Base-by-base conservation (phyloP, 2,888 invertebrate genomes). In the Emmelina monodactyla region DNA sequence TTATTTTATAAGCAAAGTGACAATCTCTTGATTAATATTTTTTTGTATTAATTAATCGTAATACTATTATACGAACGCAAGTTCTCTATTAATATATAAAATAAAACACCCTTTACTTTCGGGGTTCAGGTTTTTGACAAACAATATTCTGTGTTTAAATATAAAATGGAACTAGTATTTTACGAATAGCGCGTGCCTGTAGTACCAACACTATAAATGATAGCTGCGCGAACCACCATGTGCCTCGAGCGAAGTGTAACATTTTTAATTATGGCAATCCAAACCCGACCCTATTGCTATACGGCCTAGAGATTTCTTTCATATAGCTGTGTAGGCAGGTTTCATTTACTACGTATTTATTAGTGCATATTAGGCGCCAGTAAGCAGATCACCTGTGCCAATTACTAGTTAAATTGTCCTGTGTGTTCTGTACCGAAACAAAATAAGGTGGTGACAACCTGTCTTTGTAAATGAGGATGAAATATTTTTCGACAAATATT, bases 221-320 rank as follows among this genome's bases (percentile, higher is more conserved):
- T 63, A 65, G 59, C 62, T 60, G 51, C 53, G 49, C 43, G 52
- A 11, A 49, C 56, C 51, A 48, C 51, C 40, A 61, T 61, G 59
- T 65, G 53, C 46, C 49, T 34, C 47, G 39, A 39, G 35, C 39
- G 40, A 49, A 43, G 36, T 43, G 42, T 46, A 35, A 37, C 42
- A 45, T 36, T 42, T 44, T 41, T 43, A 39, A 34, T 31, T 13
- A 16, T 16, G 32, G 13, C 12, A 5, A 25, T 33, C 14, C 14
- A 5, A 22, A 15, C n/a, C 28, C 36, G 34, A 31, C 40, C 45
- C 43, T 43, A 49, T 43, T 30, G n/a, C n/a, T n/a, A n/a, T n/a
- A n/a, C n/a, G n/a, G n/a, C n/a, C n/a, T n/a, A n/a, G n/a, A 40
- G 32, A 43, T 25, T 3, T n/a, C 25, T 7, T 3, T 11, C 25